These are phyloP conservation scores for Cyrtonyx montezumae DNA, from an alignment of 2,113 vertebrate genomes.

Conservation along the genomic window DNA sequence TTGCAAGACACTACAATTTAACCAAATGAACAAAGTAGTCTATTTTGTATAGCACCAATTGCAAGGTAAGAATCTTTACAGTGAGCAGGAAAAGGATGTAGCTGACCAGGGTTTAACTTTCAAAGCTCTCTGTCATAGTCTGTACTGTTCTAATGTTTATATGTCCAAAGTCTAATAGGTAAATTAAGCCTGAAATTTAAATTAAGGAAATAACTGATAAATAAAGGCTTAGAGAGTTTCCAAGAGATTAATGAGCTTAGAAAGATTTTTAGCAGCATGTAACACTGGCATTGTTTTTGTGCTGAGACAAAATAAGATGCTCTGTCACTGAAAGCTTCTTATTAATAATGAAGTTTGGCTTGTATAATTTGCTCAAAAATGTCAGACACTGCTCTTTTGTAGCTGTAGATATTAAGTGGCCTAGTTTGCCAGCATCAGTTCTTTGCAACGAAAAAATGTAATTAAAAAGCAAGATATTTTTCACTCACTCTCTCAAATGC, in stretches of 20 bases:
- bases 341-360: not conserved
- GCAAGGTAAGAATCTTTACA: not conserved
- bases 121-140: not conserved
- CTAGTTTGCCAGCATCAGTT: not conserved
- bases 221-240: not conserved
- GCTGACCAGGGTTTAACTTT: not conserved
- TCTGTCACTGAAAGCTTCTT: not conserved
- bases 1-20: not conserved
- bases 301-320: not conserved
- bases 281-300: not conserved
- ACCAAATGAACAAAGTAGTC: not conserved
- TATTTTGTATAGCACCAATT: not conserved
- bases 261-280: not conserved
- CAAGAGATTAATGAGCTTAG: not conserved
- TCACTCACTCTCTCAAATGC: constrained; percentile 53
- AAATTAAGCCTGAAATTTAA: constrained; percentile 3
- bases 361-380: not conserved
- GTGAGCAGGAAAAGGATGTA: not conserved
- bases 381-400: not conserved
- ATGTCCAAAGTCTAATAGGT: not conserved
- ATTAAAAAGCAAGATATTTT: not conserved
- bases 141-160: not conserved
- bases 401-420: not conserved
- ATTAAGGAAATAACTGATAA: not conserved
- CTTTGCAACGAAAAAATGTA: not conserved